A percentile compares a stretch with the other conserved stretches of the same genome.
These are phyloP conservation scores for Astreopora myriophthalma DNA, from an alignment of 64 coral and sea anemone species.

Conservation along the genomic window DNA sequence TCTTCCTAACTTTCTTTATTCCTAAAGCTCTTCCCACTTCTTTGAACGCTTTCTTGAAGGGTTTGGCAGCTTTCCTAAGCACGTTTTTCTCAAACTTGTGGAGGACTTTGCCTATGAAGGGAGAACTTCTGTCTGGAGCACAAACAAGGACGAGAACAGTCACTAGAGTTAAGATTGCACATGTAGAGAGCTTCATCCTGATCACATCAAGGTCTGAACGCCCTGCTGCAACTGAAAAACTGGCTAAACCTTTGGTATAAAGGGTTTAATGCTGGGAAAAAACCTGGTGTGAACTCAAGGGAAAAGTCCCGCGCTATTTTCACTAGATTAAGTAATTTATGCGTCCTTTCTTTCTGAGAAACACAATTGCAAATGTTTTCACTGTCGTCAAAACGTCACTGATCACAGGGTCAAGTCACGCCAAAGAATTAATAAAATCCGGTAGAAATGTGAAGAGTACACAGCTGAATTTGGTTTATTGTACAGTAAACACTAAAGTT, in stretches of 20 bases:
- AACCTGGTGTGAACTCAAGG: neutral
- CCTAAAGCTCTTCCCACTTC: constrained; percentile 59
- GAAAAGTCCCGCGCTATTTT: neutral
- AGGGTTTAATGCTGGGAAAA: neutral
- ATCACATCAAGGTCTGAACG: too few relatives aligned
- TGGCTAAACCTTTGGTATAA: neutral
- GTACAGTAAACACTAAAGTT: neutral
- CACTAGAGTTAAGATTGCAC: neutral
- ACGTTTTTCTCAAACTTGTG: constrained; percentile 33
- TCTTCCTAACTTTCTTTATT: constrained; percentile 63
- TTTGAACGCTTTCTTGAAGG: constrained; percentile 67
- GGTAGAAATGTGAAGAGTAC: neutral
- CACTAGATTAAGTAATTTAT: neutral
- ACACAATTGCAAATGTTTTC: neutral
- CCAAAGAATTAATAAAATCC: neutral
- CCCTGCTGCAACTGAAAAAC: neutral
- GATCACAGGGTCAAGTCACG: neutral
- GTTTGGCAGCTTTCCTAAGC: neutral
- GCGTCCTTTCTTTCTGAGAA: neutral
- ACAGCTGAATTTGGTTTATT: neutral
- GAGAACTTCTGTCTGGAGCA: neutral
- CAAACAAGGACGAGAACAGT: neutral
- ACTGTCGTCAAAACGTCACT: neutral
- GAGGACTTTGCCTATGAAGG: constrained; percentile 2
- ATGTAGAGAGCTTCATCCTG: neutral